Conservation (phyloP, 2,113 vertebrate genomes). For the Phasianus colchicus region DNA sequence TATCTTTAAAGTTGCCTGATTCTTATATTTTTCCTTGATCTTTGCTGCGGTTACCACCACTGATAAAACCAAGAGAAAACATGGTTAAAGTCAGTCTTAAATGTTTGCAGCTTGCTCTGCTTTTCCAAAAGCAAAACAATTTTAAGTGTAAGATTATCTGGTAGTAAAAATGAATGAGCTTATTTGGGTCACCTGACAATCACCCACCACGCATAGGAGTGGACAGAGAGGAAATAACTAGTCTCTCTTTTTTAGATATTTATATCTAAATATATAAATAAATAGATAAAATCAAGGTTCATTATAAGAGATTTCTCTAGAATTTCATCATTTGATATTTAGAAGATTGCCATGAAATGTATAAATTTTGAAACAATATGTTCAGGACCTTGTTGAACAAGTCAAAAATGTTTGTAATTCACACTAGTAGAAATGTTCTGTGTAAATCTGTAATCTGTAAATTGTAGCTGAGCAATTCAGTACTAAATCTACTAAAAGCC, state of each 20-base stretch:
- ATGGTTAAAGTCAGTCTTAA: not conserved
- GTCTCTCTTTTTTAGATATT: not conserved
- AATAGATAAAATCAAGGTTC: not conserved
- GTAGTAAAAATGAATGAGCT: not conserved
- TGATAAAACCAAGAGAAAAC: not conserved
- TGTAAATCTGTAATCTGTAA: not conserved
- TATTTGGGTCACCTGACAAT: not conserved
- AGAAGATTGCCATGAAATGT: conserved; percentile 72
- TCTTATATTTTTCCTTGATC: not conserved
- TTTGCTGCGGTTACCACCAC: not conserved
- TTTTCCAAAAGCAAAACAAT: not conserved
- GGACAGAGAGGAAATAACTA: not conserved
- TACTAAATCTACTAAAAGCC: conserved; percentile 63
- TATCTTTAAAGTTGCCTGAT: not conserved
- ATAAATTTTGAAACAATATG: conserved; percentile 49
- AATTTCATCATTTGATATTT: conserved; percentile 72
- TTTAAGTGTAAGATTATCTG: not conserved
- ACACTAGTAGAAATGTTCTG: conserved; percentile 43
- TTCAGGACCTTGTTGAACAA: conserved; percentile 59
- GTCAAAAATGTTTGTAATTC: conserved; percentile 74
- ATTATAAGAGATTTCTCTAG: conserved; percentile 49
- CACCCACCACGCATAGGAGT: not conserved
- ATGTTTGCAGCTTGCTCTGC: not conserved
- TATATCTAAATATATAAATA: too few relatives aligned
- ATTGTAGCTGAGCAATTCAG: conserved; percentile 66